These are phyloP conservation scores for Dendrolimus houi DNA, from an alignment of 2,888 invertebrate genomes.

Conservation along the genomic window DNA sequence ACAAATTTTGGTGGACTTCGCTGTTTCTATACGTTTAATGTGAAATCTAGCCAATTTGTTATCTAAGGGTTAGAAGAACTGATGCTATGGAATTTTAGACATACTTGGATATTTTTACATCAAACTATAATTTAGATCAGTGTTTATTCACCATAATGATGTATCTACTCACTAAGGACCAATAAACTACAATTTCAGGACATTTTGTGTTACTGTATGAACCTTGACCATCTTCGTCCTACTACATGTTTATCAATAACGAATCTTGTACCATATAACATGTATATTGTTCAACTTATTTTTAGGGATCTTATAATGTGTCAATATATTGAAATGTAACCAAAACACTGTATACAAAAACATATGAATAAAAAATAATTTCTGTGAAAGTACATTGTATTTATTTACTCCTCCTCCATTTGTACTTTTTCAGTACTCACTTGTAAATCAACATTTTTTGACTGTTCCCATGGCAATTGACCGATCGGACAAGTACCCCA, in stretches of 20 bases:
- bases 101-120: slow-evolving; percentile 38
- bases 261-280: slow-evolving; percentile 67
- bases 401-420: slow-evolving; percentile 14
- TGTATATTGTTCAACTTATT: slow-evolving; percentile 70
- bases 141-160: slow-evolving; percentile 24
- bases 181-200: slow-evolving; percentile 51
- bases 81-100: slow-evolving; percentile 26
- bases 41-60: slow-evolving; percentile 1
- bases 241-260: slow-evolving; percentile 44
- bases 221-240: slow-evolving; percentile 39
- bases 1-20: too few species aligned
- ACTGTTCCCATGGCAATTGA: slow-evolving; percentile 57
- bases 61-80: slow-evolving; percentile 15
- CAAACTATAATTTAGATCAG: slow-evolving; percentile 11
- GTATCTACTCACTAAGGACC: slow-evolving; percentile 52
- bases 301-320: slow-evolving; percentile 65
- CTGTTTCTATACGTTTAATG: too few species aligned
- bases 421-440: slow-evolving; percentile 14
- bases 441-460: slow-evolving; percentile 10
- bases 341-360: slow-evolving; percentile 70
- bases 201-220: slow-evolving; percentile 47
- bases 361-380: slow-evolving; percentile 65
- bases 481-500: slow-evolving; percentile 73
- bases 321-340: slow-evolving; percentile 72
- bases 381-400: slow-evolving; percentile 42